A percentile compares a stretch with the other conserved stretches of the same genome.
These are phyloP conservation scores for Nesogale talazaci DNA, from an alignment of 2,113 vertebrate genomes.

Conservation along the genomic window DNA sequence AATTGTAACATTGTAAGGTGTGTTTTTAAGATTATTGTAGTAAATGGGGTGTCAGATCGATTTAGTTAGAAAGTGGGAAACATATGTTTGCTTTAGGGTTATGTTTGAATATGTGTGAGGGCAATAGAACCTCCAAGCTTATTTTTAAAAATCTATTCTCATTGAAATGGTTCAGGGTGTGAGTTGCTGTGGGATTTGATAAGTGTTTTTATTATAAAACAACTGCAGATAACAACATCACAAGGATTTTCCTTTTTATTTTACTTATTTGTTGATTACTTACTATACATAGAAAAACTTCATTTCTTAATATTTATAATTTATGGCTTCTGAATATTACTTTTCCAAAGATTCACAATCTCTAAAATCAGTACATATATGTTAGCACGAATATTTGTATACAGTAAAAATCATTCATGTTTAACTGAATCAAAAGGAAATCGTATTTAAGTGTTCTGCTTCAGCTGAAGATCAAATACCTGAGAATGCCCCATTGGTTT, in stretches of 20 bases:
- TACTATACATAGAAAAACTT: background rate
- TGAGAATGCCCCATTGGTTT: background rate
- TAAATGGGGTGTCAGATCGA: slow-evolving; percentile 58
- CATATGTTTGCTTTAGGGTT: slow-evolving; percentile 41
- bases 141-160: slow-evolving; percentile 27
- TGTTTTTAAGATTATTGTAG: slow-evolving; percentile 76
- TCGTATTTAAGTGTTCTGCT: background rate
- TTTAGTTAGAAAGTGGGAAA: slow-evolving; percentile 60
- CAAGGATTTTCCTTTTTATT: background rate
- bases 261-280: background rate
- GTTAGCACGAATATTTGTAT: background rate
- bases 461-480: slow-evolving; percentile 15
- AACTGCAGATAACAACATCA: background rate
- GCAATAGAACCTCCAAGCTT: slow-evolving; percentile 29
- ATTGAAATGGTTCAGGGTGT: background rate
- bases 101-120: slow-evolving; percentile 58
- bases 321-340: background rate
- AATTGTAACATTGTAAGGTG: slow-evolving; percentile 53
- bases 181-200: background rate
- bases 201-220: background rate
- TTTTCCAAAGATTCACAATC: background rate
- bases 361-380: background rate
- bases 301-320: background rate
- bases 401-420: background rate
- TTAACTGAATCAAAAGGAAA: slow-evolving; percentile 41